phyloP scores from a whole-genome alignment of 2,113 vertebrate species.

The Paraplagusia blochii region DNA sequence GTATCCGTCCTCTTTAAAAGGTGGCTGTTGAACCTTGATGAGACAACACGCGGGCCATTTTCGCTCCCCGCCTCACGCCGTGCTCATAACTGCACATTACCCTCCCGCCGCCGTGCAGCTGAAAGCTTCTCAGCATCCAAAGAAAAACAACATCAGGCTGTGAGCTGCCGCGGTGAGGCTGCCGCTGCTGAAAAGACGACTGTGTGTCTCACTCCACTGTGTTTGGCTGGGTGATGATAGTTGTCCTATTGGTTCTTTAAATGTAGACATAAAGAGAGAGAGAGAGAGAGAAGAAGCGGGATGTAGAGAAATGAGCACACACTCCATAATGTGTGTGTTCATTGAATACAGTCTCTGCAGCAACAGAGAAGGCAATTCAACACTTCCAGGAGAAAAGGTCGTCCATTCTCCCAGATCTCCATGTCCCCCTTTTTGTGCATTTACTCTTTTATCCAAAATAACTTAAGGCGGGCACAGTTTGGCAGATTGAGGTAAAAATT shows the following conservation, averaged over 20 bases:
- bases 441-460: too few relatives aligned
- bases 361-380: too few relatives aligned
- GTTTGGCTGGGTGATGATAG: neutral
- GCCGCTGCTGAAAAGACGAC: conserved; percentile 17
- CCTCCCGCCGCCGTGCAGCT: conserved; percentile 33
- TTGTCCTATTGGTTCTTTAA: conserved; percentile 6
- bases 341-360: neutral
- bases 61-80: conserved; percentile 15
- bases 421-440: too few relatives aligned
- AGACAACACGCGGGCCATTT: conserved; percentile 9
- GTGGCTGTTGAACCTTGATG: conserved; percentile 19
- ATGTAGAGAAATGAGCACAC: conserved; percentile 10
- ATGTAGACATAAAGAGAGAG: conserved; percentile 1
- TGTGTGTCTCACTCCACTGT: conserved; percentile 26
- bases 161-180: conserved; percentile 17
- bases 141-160: conserved; percentile 30
- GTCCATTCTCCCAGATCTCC: too few relatives aligned
- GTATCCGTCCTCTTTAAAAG: conserved; percentile 14
- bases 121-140: conserved; percentile 16
- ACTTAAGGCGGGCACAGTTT: too few relatives aligned
- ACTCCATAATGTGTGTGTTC: conserved; percentile 20
- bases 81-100: conserved; percentile 29
- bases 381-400: too few relatives aligned
- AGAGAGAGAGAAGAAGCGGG: too few relatives aligned
- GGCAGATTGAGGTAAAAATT: too few relatives aligned